These are phyloP conservation scores for Pterostichus niger DNA, from an alignment of 2,888 invertebrate genomes.

Conservation along the genomic window DNA sequence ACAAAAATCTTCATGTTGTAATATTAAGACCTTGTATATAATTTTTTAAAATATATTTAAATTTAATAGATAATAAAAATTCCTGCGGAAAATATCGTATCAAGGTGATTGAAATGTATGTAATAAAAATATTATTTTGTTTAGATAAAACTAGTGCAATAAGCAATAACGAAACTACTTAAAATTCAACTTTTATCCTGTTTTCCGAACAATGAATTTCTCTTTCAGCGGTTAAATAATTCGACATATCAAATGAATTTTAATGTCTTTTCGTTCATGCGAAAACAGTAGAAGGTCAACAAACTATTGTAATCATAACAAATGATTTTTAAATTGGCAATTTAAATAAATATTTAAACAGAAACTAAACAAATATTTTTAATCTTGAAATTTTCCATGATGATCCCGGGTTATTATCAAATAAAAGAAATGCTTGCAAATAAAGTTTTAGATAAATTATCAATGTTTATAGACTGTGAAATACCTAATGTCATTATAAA, in stretches of 20 bases:
- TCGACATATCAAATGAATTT: constrained; percentile 33
- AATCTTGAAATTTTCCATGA: not conserved
- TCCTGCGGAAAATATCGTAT: no score
- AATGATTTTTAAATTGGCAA: not conserved
- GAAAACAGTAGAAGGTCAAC: constrained; percentile 20
- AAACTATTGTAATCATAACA: not conserved
- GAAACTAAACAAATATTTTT: not conserved
- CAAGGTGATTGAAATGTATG: not conserved
- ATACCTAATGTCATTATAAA: not conserved
- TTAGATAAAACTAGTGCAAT: not conserved
- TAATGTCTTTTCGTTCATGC: constrained; percentile 6
- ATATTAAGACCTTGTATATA: no score
- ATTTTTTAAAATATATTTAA: no score
- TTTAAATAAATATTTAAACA: not conserved
- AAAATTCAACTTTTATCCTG: constrained; percentile 16
- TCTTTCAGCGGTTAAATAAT: constrained; percentile 31
- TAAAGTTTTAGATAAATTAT: not conserved
- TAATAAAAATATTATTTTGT: constrained; percentile 7
- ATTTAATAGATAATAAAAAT: no score
- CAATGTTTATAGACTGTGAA: not conserved
- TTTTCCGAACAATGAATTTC: constrained; percentile 9
- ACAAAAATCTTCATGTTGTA: no score
- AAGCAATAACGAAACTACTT: not conserved
- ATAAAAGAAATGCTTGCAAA: not conserved
- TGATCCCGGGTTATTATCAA: not conserved